A percentile compares a stretch with the other conserved stretches of the same genome.
phyloP scores from a whole-genome alignment of 1,140 invertebrate species.

The Chrysomallon squamiferum region DNA sequence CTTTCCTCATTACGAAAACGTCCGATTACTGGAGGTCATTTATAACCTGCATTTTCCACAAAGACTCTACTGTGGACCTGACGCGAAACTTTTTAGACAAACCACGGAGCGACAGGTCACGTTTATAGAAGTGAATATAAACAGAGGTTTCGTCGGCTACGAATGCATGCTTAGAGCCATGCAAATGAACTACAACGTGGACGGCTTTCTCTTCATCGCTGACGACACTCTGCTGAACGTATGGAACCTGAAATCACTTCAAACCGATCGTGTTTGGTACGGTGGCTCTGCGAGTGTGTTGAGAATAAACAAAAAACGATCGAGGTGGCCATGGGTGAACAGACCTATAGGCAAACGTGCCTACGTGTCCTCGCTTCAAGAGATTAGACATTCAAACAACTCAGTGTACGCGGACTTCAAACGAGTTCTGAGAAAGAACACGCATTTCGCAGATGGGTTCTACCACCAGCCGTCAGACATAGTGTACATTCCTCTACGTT shows the following conservation, averaged over 20 bases:
- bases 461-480: neutral
- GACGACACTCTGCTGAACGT: constrained; percentile 12
- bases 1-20: neutral
- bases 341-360: neutral
- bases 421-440: neutral
- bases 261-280: neutral
- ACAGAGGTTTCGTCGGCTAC: neutral
- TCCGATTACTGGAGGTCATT: neutral
- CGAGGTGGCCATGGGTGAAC: neutral
- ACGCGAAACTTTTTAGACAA: neutral
- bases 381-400: neutral
- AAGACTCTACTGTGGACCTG: constrained; percentile 8
- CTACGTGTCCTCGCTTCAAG: neutral
- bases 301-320: neutral
- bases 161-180: neutral
- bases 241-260: constrained; percentile 3
- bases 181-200: constrained; percentile 11
- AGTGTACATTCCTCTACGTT: neutral
- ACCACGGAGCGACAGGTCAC: neutral
- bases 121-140: constrained; percentile 1
- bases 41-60: constrained; percentile 4
- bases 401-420: neutral
- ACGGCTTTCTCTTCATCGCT: constrained; percentile 1
- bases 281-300: neutral
- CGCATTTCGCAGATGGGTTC: neutral